Percentiles rank a stretch among this genome's conserved stretches.
Evolutionary conservation across 2,797 vertebrate genomes (phyloP).

Genomic region (Macropodus opercularis): DNA sequence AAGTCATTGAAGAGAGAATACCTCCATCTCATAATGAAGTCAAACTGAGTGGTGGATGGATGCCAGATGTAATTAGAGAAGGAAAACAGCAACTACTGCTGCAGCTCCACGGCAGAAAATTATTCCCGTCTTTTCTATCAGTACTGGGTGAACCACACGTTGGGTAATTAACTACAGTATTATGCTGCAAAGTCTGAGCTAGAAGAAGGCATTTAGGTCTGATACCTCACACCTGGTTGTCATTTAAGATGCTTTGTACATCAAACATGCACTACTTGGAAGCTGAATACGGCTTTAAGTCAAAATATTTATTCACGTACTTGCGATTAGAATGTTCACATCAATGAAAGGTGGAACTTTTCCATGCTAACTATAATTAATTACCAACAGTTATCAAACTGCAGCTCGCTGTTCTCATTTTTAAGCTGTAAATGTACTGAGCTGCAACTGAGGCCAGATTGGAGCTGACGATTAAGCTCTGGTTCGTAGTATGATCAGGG

Average conservation of each 20-base stretch:
- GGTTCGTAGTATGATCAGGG: slow-evolving; percentile 50
- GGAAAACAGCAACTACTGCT: slow-evolving; percentile 66
- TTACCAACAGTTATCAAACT: background rate
- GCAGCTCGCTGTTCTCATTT: background rate
- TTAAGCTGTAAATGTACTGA: slow-evolving; percentile 17
- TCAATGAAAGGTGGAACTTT: background rate
- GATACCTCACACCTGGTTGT: slow-evolving; percentile 31
- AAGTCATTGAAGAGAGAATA: slow-evolving; percentile 76
- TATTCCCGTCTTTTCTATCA: slow-evolving; percentile 66
- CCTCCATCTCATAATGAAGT: slow-evolving; percentile 79
- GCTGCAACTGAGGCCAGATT: slow-evolving; percentile 7
- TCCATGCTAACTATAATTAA: background rate
- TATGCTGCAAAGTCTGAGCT: slow-evolving; percentile 54
- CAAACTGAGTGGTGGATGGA: slow-evolving; percentile 74
- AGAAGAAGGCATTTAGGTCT: slow-evolving; percentile 25
- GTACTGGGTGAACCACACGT: slow-evolving; percentile 63
- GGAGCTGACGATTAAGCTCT: slow-evolving; percentile 17
- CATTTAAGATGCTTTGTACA: slow-evolving; percentile 32
- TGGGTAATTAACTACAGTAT: slow-evolving; percentile 68
- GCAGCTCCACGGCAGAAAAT: slow-evolving; percentile 71
- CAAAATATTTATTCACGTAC: slow-evolving; percentile 9
- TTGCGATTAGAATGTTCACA: slow-evolving; percentile 9
- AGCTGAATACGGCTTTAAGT: slow-evolving; percentile 3
- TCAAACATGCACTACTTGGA: slow-evolving; percentile 11
- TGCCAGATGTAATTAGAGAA: slow-evolving; percentile 79